A percentile compares a stretch with the other conserved stretches of the same genome.
Evolutionary conservation across 2,113 vertebrate genomes (phyloP).

Genomic region (Calonectris borealis): DNA sequence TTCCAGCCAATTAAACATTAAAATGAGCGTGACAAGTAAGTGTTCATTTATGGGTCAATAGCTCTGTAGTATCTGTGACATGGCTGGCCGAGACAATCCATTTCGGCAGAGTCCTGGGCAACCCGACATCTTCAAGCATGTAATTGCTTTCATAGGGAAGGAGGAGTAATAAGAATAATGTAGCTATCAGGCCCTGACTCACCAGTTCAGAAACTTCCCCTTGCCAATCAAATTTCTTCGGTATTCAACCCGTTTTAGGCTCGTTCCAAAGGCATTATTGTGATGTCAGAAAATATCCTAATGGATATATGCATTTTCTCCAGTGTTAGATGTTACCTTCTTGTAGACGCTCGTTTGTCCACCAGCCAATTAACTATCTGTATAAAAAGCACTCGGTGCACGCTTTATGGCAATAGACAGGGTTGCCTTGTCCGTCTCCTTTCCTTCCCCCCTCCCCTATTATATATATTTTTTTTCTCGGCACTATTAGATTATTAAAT

Average conservation of each 20-base stretch:
- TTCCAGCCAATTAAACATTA: constrained; percentile 40
- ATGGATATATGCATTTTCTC: constrained; percentile 12
- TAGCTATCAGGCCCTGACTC: neutral
- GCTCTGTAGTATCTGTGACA: neutral
- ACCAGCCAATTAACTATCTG: neutral
- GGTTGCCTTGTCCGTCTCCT: neutral
- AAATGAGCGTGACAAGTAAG: constrained; percentile 42
- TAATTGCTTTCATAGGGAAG: constrained; percentile 28
- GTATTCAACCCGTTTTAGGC: neutral
- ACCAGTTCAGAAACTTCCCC: constrained; percentile 34
- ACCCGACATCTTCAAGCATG: neutral
- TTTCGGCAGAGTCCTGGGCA: neutral
- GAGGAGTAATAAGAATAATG: constrained; percentile 35
- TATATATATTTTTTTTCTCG: constrained; percentile 41
- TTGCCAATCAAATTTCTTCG: constrained; percentile 36
- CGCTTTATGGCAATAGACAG: neutral
- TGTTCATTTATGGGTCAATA: constrained; percentile 21
- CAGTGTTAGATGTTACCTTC: neutral
- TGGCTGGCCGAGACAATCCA: neutral
- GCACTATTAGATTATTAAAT: constrained; percentile 67
- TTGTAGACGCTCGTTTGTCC: neutral
- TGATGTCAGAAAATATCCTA: constrained; percentile 32
- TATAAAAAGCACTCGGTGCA: neutral
- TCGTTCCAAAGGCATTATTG: neutral
- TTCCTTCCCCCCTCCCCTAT: constrained; percentile 2